Base-by-base conservation (phyloP, 2,797 vertebrate species). In the Aeoliscus strigatus region DNA sequence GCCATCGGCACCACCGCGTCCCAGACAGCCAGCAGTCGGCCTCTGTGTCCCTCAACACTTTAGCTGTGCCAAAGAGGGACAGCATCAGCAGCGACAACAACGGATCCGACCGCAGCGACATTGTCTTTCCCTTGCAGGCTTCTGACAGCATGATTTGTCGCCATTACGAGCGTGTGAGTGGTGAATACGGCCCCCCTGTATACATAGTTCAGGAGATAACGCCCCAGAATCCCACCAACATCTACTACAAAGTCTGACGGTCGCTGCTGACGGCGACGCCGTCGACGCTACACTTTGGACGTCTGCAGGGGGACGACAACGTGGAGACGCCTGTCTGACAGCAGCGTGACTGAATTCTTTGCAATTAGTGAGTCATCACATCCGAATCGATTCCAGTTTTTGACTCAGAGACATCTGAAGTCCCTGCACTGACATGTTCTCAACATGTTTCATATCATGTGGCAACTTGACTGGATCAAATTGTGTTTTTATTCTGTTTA, bases 191-290 rank as follows among this genome's bases (percentile, higher is more conserved):
- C 68, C 90, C 95, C 57, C 96, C 96, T 0, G 94, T 97, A 70
- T 99, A 97, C 85, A 96, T 99, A 53, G 94, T 99, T 41, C 94
- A 99, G 86, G 94, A 99, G 86, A 93, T 98, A 88, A 88, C 91
- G 13, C 90, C 95, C 34, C 94, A 96, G 83, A 96, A 82, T 62
- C 94, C 94, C 33, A 92, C 94, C 67, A 98, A 99, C 84, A 88
- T 98, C 81, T 98, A 88, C 83, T 90, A 90, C 60, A 90, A 89
- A 77, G 89, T 90, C 80, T 99, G 88, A 93, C n/a, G 24, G 46
- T 28, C 27, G 8, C 14, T 33, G 49, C 34, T 36, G 27, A 25
- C 5, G 1, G 12, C 42, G 23, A 48, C 27, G 6, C 8, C 9
- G 24, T 8, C 9, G 24, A 25, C 24, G 2, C 8, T 23, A 23